Percentiles rank a stretch among this genome's conserved stretches.
Evolutionary conservation across 2,797 vertebrate genomes (phyloP).

Genomic region (Pristis pectinata): DNA sequence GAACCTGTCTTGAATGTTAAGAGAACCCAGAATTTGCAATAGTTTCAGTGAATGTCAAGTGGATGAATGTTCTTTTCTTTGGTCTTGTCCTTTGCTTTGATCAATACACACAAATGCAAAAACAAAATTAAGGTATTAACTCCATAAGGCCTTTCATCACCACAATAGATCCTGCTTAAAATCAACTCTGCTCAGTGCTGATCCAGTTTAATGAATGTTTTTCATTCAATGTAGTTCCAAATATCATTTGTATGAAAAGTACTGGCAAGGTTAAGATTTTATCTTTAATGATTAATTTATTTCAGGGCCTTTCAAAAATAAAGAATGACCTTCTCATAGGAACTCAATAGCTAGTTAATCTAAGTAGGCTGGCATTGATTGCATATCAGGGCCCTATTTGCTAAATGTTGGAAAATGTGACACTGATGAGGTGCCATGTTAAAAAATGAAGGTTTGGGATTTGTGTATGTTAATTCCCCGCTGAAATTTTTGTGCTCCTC

Average conservation of each 20-base stretch:
- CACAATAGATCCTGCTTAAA: background rate
- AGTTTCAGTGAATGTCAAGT: background rate
- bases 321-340: background rate
- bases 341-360: background rate
- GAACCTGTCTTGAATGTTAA: background rate
- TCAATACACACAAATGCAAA: background rate
- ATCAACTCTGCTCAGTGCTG: background rate
- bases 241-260: background rate
- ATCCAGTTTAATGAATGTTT: background rate
- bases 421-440: background rate
- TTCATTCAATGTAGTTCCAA: background rate
- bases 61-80: background rate
- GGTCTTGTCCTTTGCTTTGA: background rate
- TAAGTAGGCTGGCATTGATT: background rate
- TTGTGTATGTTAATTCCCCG: background rate
- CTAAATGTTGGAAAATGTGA: background rate
- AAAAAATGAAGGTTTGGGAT: background rate
- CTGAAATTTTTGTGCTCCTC: no score
- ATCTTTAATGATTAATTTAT: slow-evolving; percentile 13
- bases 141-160: background rate
- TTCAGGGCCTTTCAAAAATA: background rate
- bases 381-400: background rate
- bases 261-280: background rate
- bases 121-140: background rate
- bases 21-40: background rate